A percentile compares a stretch with the other conserved stretches of the same genome.
phyloP scores from a whole-genome alignment of 2,888 invertebrate genomes.

The Sphaerolaimus hirsutus region DNA sequence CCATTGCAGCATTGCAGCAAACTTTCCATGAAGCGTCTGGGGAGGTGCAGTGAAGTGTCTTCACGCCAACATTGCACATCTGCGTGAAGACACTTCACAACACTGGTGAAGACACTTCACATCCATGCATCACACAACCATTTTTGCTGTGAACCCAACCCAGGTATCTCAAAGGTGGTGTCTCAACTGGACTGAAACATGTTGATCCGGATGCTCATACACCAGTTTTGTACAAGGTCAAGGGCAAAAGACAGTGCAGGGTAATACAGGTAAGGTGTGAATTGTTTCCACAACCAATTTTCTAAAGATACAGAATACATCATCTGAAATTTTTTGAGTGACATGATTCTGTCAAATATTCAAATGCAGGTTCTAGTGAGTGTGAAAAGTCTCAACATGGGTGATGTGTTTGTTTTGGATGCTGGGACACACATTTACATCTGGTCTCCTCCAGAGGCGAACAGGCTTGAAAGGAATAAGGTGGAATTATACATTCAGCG shows the following conservation, averaged over 20 bases:
- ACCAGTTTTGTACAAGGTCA: conserved; percentile 49
- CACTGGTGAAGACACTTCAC: too few relatives aligned
- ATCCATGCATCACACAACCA: too few relatives aligned
- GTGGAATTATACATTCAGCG: conserved; percentile 26
- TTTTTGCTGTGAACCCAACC: too few relatives aligned
- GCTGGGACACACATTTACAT: conserved; percentile 28
- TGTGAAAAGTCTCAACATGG: conserved; percentile 62
- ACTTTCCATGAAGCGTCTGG: too few relatives aligned
- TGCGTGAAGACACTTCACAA: too few relatives aligned
- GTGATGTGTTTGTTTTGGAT: conserved; percentile 58
- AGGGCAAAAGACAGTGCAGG: conserved; percentile 51
- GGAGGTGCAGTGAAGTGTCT: too few relatives aligned
- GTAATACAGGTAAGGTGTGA: conserved; percentile 48
- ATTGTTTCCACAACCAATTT: too few relatives aligned
- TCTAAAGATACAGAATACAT: too few relatives aligned
- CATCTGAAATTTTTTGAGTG: too few relatives aligned
- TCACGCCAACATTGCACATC: too few relatives aligned
- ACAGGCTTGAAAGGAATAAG: conserved; percentile 52
- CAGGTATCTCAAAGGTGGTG: conserved; percentile 37
- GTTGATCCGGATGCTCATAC: conserved; percentile 24
- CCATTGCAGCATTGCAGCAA: too few relatives aligned
- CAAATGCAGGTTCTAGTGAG: conserved; percentile 44
- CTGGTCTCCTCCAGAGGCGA: conserved; percentile 34
- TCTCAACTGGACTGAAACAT: not conserved
- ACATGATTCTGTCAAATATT: too few relatives aligned